A percentile compares a stretch with the other conserved stretches of the same genome.
These are phyloP conservation scores for Miniopterus natalensis DNA, from an alignment of 2,113 vertebrate species.

Conservation along the genomic window DNA sequence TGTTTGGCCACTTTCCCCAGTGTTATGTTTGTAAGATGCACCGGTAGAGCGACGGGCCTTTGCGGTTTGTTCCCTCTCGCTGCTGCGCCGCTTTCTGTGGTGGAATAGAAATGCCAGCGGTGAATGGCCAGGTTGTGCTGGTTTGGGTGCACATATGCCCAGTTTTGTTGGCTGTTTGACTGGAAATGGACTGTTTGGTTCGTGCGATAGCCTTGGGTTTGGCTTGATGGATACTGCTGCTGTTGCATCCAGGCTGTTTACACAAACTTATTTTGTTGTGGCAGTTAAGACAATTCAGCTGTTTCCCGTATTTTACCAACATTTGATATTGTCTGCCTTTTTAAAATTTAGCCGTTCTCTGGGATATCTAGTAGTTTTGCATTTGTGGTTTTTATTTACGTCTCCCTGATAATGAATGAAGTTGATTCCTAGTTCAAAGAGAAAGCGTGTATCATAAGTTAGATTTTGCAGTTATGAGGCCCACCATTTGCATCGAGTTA, in stretches of 20 bases:
- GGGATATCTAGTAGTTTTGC: background rate
- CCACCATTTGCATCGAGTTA: background rate
- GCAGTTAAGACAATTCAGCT: background rate
- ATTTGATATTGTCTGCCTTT: background rate
- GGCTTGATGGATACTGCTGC: background rate
- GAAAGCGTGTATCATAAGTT: background rate
- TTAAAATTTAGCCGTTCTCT: background rate
- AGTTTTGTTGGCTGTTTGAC: background rate
- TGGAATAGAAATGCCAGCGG: too few species aligned
- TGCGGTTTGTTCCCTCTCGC: background rate
- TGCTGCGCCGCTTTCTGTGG: background rate
- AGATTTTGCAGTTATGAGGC: background rate
- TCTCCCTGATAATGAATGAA: background rate
- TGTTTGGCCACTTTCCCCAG: background rate
- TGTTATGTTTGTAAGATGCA: background rate
- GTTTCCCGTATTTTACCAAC: background rate
- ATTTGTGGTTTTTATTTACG: background rate
- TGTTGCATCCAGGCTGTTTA: background rate
- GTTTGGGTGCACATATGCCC: background rate
- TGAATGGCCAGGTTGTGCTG: too few species aligned
- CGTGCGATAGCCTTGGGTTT: background rate
- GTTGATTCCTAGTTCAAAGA: background rate
- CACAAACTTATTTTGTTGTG: background rate
- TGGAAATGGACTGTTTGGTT: background rate
- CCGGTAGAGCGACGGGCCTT: fast-evolving